These are phyloP conservation scores for Malaclemys terrapin DNA, from an alignment of 2,113 vertebrate species.

Conservation along the genomic window DNA sequence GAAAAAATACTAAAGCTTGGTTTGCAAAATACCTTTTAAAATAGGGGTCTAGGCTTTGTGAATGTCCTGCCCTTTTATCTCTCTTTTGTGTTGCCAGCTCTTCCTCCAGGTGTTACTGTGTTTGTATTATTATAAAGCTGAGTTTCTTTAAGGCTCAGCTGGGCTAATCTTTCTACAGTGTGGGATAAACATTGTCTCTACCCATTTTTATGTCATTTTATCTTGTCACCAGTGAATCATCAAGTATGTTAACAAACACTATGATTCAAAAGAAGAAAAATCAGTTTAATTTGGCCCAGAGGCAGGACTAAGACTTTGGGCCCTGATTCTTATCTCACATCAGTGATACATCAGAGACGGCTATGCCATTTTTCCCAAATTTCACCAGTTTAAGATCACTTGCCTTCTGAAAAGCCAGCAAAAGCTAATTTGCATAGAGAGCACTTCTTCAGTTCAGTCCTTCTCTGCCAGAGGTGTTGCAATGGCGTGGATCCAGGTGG, in stretches of 20 bases:
- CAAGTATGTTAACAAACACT: not conserved
- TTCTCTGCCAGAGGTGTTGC: not conserved
- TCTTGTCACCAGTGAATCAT: not conserved
- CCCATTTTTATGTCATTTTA: not conserved
- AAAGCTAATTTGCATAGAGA: not conserved
- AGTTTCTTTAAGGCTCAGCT: not conserved
- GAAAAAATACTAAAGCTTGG: not conserved
- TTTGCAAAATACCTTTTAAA: slow-evolving; percentile 11
- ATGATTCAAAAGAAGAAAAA: not conserved
- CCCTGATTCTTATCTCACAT: not conserved
- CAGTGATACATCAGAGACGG: not conserved
- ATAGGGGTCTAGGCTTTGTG: not conserved
- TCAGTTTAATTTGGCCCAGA: not conserved
- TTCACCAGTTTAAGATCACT: not conserved
- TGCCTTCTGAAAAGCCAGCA: not conserved
- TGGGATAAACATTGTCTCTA: not conserved
- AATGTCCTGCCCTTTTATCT: not conserved
- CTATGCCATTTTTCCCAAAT: not conserved
- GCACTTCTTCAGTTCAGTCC: not conserved
- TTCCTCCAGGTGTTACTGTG: not conserved
- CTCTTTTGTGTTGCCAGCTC: not conserved
- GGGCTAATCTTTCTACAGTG: not conserved
- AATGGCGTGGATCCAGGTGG: not conserved
- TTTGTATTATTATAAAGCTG: not conserved
- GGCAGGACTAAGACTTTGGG: not conserved